Evolutionary conservation across 1,140 invertebrate species (phyloP), one percentile per base, ranked within the genome.

Genomic region (Macrotrachela quadricornifera): DNA sequence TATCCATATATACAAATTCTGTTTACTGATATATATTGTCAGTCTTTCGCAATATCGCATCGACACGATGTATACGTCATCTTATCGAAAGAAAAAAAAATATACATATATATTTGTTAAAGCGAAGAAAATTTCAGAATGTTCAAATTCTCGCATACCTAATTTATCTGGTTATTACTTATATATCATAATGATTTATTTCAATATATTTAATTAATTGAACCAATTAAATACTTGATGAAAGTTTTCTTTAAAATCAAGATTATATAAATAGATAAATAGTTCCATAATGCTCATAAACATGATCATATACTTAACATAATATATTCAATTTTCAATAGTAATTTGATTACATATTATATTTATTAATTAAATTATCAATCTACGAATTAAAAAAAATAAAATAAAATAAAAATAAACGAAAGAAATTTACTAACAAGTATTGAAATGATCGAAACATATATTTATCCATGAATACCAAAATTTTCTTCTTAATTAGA

Each of bases 311-410:
- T 10, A 44, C 51, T 36, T 53, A 69, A 55, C 68, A 67, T 51
- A 64, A 67, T 60, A 96, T 95, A 96, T 95, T 86, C 90, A 95
- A 57, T 84, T 82, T 74, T 97, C 91, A 56, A 96, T 90, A 30
- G 80, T 85, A 2, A 91, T 95, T 64, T 79, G 77, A 74, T 96
- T 95, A 60, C 75, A 76, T 0, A 84, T 56, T 58, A 95, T 82
- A 46, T 79, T 77, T 62, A 78, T 77, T 21, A 18, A 49, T 51
- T 45, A 12, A 36, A 50, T 48, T 45, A 60, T 46, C 16, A n/a
- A 13, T 18, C 2, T 55, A 80, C 64, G 8, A 92, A 83, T 46
- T 86, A 85, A 67, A 80, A 90, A 4, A 81, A 72, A 8, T 95
- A 75, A 70, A 96, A 96, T 53, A 77, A 73, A 10, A 79, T 79